Percentiles rank a stretch among this genome's conserved stretches.
Evolutionary conservation across 2,888 invertebrate species (phyloP).

Genomic region (Chorisops tibialis): DNA sequence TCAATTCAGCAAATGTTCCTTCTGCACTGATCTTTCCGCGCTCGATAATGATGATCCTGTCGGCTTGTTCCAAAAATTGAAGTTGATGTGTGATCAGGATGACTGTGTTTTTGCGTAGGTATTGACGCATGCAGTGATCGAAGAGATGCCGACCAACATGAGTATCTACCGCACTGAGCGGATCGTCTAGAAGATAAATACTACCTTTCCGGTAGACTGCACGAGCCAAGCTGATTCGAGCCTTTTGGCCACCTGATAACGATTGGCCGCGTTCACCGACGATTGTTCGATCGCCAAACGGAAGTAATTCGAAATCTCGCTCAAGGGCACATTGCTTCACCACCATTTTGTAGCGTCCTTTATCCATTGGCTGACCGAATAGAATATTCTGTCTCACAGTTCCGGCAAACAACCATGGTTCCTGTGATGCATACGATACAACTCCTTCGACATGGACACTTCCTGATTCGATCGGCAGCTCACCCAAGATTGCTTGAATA

Average conservation of each 20-base stretch:
- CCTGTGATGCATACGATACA: conserved; percentile 74
- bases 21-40: conserved; percentile 54
- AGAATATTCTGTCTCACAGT: conserved; percentile 63
- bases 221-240: conserved; percentile 82
- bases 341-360: conserved; percentile 58
- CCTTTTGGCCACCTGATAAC: conserved; percentile 85
- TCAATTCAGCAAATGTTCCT: conserved; percentile 68
- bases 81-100: conserved; percentile 81
- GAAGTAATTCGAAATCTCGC: conserved; percentile 58
- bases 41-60: conserved; percentile 54
- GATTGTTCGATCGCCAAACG: conserved; percentile 60
- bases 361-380: conserved; percentile 60
- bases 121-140: conserved; percentile 57
- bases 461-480: conserved; percentile 55
- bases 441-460: conserved; percentile 59
- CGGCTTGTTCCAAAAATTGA: conserved; percentile 69
- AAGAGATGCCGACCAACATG: conserved; percentile 87
- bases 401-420: conserved; percentile 79
- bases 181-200: conserved; percentile 86
- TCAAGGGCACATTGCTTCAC: conserved; percentile 53
- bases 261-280: conserved; percentile 82
- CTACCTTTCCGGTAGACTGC: conserved; percentile 83
- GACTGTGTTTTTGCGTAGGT: conserved; percentile 64
- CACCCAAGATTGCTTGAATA: conserved; percentile 56
- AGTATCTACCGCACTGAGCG: conserved; percentile 88